phyloP scores from a whole-genome alignment of 2,888 invertebrate species.

The Glyphotaelius pellucidus region DNA sequence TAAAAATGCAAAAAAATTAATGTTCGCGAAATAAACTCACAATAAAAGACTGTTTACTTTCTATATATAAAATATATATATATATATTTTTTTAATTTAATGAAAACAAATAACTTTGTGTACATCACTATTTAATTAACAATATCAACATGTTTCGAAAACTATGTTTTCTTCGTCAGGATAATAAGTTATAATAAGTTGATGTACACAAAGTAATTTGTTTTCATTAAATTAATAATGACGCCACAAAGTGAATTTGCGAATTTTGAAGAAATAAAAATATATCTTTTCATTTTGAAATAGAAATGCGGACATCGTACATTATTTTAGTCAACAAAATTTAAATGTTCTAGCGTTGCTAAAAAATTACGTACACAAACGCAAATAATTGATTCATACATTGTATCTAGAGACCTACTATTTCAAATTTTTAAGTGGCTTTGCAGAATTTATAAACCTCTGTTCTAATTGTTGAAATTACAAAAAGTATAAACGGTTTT shows the following conservation, averaged over 20 bases:
- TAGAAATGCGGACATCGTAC: background rate
- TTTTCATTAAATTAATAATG: too few species aligned
- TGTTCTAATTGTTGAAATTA: slow-evolving; percentile 38
- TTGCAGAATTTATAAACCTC: background rate
- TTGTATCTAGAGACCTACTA: background rate
- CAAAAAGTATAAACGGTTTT: slow-evolving; percentile 46
- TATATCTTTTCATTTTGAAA: background rate
- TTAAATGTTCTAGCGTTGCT: background rate
- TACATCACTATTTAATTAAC: too few species aligned
- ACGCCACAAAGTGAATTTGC: too few species aligned
- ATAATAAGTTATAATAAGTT: too few species aligned
- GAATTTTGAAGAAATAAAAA: too few species aligned
- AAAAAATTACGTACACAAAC: background rate
- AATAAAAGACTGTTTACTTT: background rate
- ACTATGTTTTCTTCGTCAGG: too few species aligned
- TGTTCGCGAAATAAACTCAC: background rate
- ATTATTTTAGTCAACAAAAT: background rate
- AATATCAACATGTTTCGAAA: too few species aligned
- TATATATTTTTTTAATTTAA: too few species aligned
- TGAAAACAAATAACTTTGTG: too few species aligned
- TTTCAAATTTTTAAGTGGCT: slow-evolving; percentile 9
- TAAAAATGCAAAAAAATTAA: too few species aligned
- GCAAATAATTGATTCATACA: background rate
- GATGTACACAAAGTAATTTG: too few species aligned
- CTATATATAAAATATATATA: too few species aligned